phyloP scores from a whole-genome alignment of 2,888 invertebrate genomes.

The Eristalis intricaria region DNA sequence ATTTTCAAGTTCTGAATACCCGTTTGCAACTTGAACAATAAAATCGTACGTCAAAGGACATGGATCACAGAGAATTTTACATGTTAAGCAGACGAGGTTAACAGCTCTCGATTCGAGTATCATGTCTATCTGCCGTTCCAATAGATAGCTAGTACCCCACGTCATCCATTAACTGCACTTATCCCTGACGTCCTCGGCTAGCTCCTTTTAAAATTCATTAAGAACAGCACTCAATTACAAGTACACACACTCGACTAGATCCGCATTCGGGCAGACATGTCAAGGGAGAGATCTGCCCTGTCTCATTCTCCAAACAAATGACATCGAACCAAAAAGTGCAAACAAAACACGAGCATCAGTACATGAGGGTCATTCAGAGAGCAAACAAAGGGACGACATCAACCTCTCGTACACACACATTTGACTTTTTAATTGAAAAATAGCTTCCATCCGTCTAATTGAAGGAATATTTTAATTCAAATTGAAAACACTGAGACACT shows the following conservation, averaged over 20 bases:
- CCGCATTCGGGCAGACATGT: conserved; percentile 24
- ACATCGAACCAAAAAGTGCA: conserved; percentile 62
- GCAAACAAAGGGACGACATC: conserved; percentile 59
- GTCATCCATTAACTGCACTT: conserved; percentile 64
- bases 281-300: neutral
- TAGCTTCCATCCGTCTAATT: conserved; percentile 66
- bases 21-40: neutral
- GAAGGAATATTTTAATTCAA: conserved; percentile 68
- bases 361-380: conserved; percentile 60
- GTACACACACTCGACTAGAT: conserved; percentile 54
- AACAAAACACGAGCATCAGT: conserved; percentile 65
- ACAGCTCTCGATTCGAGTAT: conserved; percentile 35
- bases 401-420: conserved; percentile 20
- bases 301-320: conserved; percentile 44
- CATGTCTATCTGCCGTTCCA: conserved; percentile 16
- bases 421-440: conserved; percentile 70
- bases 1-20: neutral
- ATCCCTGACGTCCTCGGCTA: conserved; percentile 47
- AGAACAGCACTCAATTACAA: conserved; percentile 68
- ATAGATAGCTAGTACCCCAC: neutral
- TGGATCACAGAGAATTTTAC: conserved; percentile 6
- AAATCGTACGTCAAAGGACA: neutral
- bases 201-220: conserved; percentile 65
- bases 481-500: conserved; percentile 48
- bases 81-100: conserved; percentile 22